These are phyloP conservation scores for Sicus ferrugineus DNA, from an alignment of 2,888 invertebrate species.

Conservation along the genomic window DNA sequence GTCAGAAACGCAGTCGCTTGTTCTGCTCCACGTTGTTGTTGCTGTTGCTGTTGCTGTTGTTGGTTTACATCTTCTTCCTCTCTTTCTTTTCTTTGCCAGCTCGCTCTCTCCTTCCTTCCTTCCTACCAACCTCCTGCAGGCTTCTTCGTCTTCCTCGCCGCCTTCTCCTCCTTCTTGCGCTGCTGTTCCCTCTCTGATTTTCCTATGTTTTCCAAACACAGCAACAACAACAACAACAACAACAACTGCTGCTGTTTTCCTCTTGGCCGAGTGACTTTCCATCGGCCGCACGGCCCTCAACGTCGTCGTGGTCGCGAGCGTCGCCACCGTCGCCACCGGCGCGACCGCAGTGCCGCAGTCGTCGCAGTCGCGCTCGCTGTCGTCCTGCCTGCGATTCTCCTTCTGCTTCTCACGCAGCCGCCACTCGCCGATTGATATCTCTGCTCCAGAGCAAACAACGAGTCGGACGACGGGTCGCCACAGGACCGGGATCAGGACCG, in stretches of 20 bases:
- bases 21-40: not conserved
- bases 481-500: constrained; percentile 35
- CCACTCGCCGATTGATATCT: constrained; percentile 60
- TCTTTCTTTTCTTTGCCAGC: not conserved
- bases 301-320: not conserved
- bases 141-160: constrained; percentile 23
- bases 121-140: not conserved
- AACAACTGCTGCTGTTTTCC: constrained; percentile 2
- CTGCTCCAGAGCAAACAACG: constrained; percentile 48
- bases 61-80: not conserved
- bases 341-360: constrained; percentile 10
- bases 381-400: constrained; percentile 19
- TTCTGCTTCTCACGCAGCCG: constrained; percentile 28
- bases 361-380: constrained; percentile 20
- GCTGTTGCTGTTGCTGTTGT: constrained; percentile 9
- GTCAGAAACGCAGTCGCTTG: constrained; percentile 4
- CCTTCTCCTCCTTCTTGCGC: not conserved
- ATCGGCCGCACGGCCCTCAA: not conserved
- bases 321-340: constrained; percentile 20
- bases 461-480: constrained; percentile 44
- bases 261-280: constrained; percentile 16
- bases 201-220: not conserved
- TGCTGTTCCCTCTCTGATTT: not conserved
- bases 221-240: constrained; percentile 9
- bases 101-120: constrained; percentile 19